These are phyloP conservation scores for Cheilosia scutellata DNA, from an alignment of 2,888 invertebrate genomes.

Conservation along the genomic window DNA sequence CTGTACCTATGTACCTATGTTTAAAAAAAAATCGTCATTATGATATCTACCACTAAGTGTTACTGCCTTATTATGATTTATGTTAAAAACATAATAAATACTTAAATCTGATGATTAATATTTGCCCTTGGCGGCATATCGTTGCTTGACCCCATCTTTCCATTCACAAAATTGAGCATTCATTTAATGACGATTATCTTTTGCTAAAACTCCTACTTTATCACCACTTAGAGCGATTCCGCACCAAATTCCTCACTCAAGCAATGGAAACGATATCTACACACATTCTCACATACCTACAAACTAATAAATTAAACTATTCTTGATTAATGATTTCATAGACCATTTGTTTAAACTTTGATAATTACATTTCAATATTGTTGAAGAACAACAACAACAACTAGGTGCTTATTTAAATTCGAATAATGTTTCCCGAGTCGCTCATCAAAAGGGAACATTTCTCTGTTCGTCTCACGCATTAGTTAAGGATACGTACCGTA, in stretches of 20 bases:
- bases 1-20: too few species aligned
- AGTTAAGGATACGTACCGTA: constrained; percentile 31
- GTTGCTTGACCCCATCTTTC: constrained; percentile 6
- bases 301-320: constrained; percentile 63
- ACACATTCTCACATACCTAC: constrained; percentile 3
- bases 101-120: not conserved
- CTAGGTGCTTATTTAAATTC: constrained; percentile 62
- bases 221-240: constrained; percentile 20
- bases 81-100: not conserved
- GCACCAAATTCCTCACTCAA: constrained; percentile 11
- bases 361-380: constrained; percentile 72
- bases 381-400: constrained; percentile 23
- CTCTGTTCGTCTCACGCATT: constrained; percentile 46
- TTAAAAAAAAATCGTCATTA: not conserved
- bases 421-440: constrained; percentile 43
- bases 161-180: constrained; percentile 30
- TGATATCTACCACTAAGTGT: too few species aligned
- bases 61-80: not conserved
- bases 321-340: constrained; percentile 73
- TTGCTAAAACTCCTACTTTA: constrained; percentile 37
- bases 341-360: constrained; percentile 72
- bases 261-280: constrained; percentile 15
- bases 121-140: not conserved
- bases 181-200: constrained; percentile 30
- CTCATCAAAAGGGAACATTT: constrained; percentile 55